A percentile compares a stretch with the other conserved stretches of the same genome.
Conservation (phyloP, 2,797 vertebrate genomes). For the Sus cebifrons region DNA sequence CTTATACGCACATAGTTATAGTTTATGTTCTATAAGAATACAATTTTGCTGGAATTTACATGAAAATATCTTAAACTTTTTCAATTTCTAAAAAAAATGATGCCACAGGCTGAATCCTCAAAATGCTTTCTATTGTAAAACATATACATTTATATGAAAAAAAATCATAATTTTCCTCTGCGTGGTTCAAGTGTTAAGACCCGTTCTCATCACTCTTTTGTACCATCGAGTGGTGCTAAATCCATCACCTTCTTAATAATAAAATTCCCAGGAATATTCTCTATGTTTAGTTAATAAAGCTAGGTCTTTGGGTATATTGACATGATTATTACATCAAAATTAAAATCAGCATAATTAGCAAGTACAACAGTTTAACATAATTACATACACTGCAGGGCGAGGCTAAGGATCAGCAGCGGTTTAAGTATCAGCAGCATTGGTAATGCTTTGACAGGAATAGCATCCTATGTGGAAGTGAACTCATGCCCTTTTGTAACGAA, state of each 20-base stretch:
- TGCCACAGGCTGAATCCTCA: not conserved
- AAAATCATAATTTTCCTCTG: not conserved
- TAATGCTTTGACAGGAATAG: not conserved
- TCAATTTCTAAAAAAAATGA: not conserved
- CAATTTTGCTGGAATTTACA: constrained; percentile 43
- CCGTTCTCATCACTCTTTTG: constrained; percentile 30
- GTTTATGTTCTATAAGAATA: constrained; percentile 48
- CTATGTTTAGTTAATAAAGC: not conserved
- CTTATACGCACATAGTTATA: not conserved
- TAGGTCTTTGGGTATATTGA: not conserved
- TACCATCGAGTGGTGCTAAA: constrained; percentile 65
- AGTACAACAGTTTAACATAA: not conserved
- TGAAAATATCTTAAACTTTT: constrained; percentile 6
- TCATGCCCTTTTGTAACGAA: not conserved
- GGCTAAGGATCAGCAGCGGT: not conserved
- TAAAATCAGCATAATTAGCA: constrained; percentile 12
- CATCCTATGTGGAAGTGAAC: not conserved
- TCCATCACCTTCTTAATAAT: not conserved
- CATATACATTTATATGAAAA: not conserved
- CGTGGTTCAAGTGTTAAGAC: not conserved
- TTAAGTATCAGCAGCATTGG: not conserved
- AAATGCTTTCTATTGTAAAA: not conserved
- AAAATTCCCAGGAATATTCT: not conserved
- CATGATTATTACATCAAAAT: not conserved
- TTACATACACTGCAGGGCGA: not conserved